These are phyloP conservation scores for Carcharodon carcharias DNA, from an alignment of 2,797 vertebrate species.

Conservation along the genomic window DNA sequence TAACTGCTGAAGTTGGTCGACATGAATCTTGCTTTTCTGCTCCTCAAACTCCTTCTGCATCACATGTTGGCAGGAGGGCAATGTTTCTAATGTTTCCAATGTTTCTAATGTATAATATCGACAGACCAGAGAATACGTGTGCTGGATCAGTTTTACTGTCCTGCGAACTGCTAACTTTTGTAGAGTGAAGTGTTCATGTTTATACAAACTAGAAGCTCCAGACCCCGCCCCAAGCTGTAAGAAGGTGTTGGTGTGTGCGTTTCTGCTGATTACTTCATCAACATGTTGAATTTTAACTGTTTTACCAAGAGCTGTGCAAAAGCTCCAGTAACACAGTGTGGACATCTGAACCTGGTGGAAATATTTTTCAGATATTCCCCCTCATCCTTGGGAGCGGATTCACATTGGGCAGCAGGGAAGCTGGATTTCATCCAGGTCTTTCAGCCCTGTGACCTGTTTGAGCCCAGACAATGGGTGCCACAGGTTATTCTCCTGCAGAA, in stretches of 20 bases:
- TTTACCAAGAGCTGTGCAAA: neutral
- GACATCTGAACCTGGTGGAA: neutral
- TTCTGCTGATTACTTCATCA: neutral
- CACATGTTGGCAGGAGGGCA: conserved; percentile 65
- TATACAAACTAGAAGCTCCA: neutral
- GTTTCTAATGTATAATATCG: neutral
- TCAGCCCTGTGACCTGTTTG: neutral
- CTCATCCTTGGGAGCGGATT: too few species aligned
- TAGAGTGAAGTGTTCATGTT: neutral
- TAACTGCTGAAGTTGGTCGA: conserved; percentile 60
- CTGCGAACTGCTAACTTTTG: neutral
- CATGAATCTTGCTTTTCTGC: conserved; percentile 58
- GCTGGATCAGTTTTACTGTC: neutral
- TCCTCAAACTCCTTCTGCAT: conserved; percentile 65
- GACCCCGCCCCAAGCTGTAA: neutral
- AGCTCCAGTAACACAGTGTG: neutral
- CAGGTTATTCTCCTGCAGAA: neutral
- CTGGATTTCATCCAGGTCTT: neutral
- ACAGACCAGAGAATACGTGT: neutral
- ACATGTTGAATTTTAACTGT: neutral
- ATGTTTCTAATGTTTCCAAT: too few species aligned
- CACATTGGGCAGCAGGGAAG: accelerated
- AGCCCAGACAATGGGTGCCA: neutral
- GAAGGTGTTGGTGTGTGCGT: neutral
- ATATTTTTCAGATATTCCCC: neutral